Evolutionary conservation across 2,888 invertebrate species (phyloP), one percentile per base, ranked within the genome.

Genomic region (Caenorhabditis zanzibari): DNA sequence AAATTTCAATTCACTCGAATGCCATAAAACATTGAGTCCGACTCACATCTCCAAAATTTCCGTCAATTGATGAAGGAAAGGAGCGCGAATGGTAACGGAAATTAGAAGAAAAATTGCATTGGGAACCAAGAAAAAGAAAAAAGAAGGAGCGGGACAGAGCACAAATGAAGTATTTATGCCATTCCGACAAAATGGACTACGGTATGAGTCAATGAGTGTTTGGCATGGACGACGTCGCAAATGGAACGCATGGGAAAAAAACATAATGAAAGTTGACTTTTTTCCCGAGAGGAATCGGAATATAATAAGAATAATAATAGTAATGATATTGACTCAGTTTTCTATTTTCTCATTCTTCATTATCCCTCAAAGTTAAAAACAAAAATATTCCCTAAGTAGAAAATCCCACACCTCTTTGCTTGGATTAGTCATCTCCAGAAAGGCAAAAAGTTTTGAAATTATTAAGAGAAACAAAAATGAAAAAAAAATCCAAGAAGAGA

Each of bases 81-180:
- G n/a, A 44, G 16, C 44, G 14, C 44, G 49, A 49, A 22, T n/a
- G 49, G 49, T 49, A 19, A 49, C 49, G 49, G 49, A 49, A 19
- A 49, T 19, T 49, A 49, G 49, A 24, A 24, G 54, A 26, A 54
- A 24, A 54, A 54, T 54, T 22, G 24, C 54, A 22, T 24, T 26
- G 49, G 49, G n/a, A 49, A 19, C 49, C 49, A 26, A 54, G 22
- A 38, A n/a, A 22, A 38, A 38, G 12, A 5, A 14, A 32, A 58
- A 14, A 26, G 24, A 56, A 26, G 28, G 26, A 32, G 9, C 16
- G 38, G 2, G 35, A 12, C 19, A 59, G 35, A 38, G 38, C 38
- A 38, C 35, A 38, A 59, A 59, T 59, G 38, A 59, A 59, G 59
- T 59, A 59, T 59, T 59, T 59, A 59, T 59, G 59, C 19, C 19